phyloP scores from a whole-genome alignment of 2,888 invertebrate species.

The Drosophila demipolita region DNA sequence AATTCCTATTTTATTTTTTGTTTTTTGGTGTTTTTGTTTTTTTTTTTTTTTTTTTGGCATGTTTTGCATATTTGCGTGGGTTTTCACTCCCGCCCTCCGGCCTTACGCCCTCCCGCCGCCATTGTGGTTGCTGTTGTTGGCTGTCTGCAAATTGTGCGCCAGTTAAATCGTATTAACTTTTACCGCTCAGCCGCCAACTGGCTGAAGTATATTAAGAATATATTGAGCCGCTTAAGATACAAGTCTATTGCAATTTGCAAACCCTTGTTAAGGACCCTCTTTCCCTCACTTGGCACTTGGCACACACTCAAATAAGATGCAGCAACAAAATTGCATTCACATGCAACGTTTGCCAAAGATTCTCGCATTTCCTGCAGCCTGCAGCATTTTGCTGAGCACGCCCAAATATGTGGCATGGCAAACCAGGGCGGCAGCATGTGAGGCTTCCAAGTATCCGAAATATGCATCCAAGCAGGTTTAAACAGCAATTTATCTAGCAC shows the following conservation, averaged over 20 bases:
- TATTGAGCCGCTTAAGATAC: constrained; percentile 76
- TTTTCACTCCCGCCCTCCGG: not conserved
- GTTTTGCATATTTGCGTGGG: constrained; percentile 71
- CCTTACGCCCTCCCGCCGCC: not conserved
- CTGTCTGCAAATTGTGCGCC: constrained; percentile 67
- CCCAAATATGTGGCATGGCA: constrained; percentile 59
- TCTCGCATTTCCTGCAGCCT: constrained; percentile 4
- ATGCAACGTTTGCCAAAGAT: constrained; percentile 58
- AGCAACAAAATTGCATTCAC: constrained; percentile 55
- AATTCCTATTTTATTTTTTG: constrained; percentile 25
- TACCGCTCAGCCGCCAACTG: constrained; percentile 69
- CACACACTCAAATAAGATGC: constrained; percentile 57
- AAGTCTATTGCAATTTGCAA: constrained; percentile 69
- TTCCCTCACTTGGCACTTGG: constrained; percentile 36
- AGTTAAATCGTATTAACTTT: constrained; percentile 79
- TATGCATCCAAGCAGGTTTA: constrained; percentile 75
- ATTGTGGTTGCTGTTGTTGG: constrained; percentile 26
- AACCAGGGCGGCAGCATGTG: constrained; percentile 37
- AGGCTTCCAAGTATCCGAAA: constrained; percentile 22
- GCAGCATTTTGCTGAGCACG: constrained; percentile 34
- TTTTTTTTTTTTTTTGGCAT: constrained; percentile 37
- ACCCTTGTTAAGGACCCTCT: not conserved
- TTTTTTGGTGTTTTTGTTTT: not conserved
- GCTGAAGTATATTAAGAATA: constrained; percentile 77
- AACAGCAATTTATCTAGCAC: constrained; percentile 77